phyloP scores from a whole-genome alignment of 2,113 vertebrate species.

The Charadrius vociferus region DNA sequence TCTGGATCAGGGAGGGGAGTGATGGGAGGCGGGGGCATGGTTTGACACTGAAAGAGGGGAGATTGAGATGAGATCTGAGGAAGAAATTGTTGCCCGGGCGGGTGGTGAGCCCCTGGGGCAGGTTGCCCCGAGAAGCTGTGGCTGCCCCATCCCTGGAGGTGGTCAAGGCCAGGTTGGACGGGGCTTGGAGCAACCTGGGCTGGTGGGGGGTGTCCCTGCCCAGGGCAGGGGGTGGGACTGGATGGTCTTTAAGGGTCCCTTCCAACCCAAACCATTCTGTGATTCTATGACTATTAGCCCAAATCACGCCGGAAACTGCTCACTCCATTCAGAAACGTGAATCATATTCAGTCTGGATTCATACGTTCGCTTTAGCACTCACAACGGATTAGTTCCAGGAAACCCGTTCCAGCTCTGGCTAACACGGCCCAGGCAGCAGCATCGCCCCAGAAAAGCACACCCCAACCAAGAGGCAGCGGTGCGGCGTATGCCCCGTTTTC shows the following conservation, averaged over 20 bases:
- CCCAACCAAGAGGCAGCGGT: no score
- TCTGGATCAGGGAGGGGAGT: background rate
- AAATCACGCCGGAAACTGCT: background rate
- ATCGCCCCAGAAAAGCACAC: background rate
- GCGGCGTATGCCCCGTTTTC: rapidly evolving
- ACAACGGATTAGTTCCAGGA: background rate
- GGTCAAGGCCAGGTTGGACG: background rate
- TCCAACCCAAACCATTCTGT: no score
- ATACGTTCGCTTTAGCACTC: background rate
- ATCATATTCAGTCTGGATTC: background rate
- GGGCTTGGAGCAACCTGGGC: background rate
- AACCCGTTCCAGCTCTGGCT: background rate
- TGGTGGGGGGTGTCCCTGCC: background rate
- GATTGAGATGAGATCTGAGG: background rate
- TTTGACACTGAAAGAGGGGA: background rate
- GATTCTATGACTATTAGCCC: background rate
- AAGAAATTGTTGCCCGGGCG: background rate
- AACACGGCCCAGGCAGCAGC: background rate
- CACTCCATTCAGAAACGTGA: background rate
- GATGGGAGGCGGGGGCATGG: rapidly evolving
- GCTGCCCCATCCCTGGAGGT: background rate
- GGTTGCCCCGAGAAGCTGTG: background rate
- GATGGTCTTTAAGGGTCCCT: no score
- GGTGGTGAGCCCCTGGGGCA: background rate
- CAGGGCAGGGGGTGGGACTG: background rate